Evolutionary conservation across 2,113 vertebrate genomes (phyloP).

Genomic region (Balaenoptera acutorostrata): DNA sequence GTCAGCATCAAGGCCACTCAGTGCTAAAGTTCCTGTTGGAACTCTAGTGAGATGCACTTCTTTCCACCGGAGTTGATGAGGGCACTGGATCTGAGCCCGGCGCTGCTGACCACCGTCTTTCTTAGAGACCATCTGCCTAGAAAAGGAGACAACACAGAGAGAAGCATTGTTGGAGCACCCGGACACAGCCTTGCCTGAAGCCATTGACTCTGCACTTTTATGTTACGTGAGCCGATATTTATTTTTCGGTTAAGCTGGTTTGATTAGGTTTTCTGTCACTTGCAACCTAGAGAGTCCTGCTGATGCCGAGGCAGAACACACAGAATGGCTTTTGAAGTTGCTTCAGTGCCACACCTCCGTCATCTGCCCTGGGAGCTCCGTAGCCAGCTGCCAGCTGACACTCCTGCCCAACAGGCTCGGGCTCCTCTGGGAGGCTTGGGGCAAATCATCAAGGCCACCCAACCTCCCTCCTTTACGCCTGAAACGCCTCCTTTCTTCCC

Average conservation of each 20-base stretch:
- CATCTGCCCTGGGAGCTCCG: background rate
- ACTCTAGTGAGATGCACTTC: background rate
- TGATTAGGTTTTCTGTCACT: background rate
- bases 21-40: background rate
- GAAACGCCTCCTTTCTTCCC: background rate
- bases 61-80: background rate
- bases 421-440: background rate
- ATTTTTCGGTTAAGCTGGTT: background rate
- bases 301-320: background rate
- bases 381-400: background rate
- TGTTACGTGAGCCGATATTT: background rate
- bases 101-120: background rate
- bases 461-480: background rate
- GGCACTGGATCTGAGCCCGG: background rate
- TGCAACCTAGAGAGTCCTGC: background rate
- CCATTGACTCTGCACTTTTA: background rate
- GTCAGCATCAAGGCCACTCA: no score
- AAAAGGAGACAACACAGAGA: background rate
- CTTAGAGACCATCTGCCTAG: background rate
- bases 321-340: background rate
- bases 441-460: background rate
- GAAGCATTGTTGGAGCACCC: background rate
- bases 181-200: background rate
- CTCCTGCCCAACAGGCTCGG: background rate
- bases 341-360: background rate